Evolutionary conservation across 2,888 invertebrate genomes (phyloP).

Genomic region (Branchellion lobata): DNA sequence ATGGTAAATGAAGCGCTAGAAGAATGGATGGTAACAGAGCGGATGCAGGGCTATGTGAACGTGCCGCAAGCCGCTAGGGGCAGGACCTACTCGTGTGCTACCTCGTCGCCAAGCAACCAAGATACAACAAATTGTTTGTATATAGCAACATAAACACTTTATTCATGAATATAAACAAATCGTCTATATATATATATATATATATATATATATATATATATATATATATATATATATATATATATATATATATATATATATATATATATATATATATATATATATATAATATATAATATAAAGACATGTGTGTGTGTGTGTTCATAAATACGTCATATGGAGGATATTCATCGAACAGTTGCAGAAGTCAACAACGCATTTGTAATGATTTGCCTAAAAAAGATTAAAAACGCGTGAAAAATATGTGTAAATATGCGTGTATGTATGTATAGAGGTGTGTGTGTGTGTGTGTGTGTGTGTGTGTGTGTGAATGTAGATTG

Average conservation of each 20-base stretch:
- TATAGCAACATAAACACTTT: background rate
- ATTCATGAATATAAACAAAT: background rate
- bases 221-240: constrained; percentile 12
- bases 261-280: background rate
- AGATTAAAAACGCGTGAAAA: no score
- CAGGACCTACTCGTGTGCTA: no score
- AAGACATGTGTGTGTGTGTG: background rate
- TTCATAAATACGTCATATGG: background rate
- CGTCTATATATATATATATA: constrained; percentile 5
- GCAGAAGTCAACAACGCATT: no score
- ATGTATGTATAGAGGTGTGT: background rate
- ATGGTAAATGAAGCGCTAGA: no score
- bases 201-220: constrained; percentile 11
- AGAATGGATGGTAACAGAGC: no score
- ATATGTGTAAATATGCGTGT: background rate
- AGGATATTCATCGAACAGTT: no score
- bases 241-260: background rate
- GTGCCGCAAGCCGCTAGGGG: no score
- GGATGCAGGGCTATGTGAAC: no score
- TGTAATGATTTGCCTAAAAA: no score
- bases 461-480: background rate
- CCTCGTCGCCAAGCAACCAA: no score
- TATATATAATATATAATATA: background rate
- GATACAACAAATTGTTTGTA: no score
- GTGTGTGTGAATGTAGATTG: background rate